Conservation (phyloP, 2,888 invertebrate species). For the Habroteleia sp. region DNA sequence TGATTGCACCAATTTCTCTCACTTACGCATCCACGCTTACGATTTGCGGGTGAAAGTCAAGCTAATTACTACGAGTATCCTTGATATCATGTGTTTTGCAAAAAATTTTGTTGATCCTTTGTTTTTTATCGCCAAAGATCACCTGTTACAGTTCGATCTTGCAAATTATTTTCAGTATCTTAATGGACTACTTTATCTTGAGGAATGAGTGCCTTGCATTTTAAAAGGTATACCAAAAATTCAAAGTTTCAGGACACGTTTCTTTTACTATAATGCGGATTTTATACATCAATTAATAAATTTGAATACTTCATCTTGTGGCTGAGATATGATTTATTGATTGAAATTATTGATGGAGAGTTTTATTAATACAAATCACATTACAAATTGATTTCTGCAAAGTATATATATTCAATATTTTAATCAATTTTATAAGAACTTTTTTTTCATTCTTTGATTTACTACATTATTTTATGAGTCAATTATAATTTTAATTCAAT, state of each 20-base stretch:
- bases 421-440: no score
- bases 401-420: no score
- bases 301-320: neutral
- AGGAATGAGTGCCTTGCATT: neutral
- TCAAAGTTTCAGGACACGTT: neutral
- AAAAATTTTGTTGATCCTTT: slow-evolving; percentile 16
- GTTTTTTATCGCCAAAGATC: slow-evolving; percentile 1
- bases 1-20: slow-evolving; percentile 62
- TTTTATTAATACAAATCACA: no score
- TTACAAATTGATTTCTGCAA: no score
- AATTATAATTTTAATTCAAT: no score
- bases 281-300: neutral
- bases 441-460: no score
- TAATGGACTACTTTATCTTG: slow-evolving; percentile 2
- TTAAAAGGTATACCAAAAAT: neutral
- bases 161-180: neutral
- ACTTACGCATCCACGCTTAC: slow-evolving; percentile 57
- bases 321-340: neutral
- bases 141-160: slow-evolving; percentile 3
- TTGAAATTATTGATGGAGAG: neutral
- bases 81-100: slow-evolving; percentile 45
- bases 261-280: neutral
- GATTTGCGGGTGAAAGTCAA: slow-evolving; percentile 70
- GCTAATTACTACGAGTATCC: slow-evolving; percentile 68
- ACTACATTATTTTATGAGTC: no score